A percentile compares a stretch with the other conserved stretches of the same genome.
These are phyloP conservation scores for Lepidotrigona ventralis DNA, from an alignment of 1,140 invertebrate genomes.

Conservation along the genomic window DNA sequence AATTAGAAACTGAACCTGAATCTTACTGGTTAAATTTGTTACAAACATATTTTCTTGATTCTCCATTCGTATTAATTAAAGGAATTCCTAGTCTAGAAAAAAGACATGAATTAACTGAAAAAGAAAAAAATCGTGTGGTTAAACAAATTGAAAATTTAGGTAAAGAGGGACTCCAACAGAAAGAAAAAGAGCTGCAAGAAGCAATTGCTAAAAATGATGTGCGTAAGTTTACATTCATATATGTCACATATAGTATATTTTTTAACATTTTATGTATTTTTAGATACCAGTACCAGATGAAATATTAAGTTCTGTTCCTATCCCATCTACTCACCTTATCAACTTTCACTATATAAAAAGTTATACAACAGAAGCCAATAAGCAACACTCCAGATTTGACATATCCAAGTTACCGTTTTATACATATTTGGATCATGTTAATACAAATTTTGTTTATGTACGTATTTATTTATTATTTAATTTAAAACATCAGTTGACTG, in stretches of 20 bases:
- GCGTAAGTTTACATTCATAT: constrained; percentile 41
- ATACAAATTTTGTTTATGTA: constrained; percentile 93
- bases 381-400: constrained; percentile 83
- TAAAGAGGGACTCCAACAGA: constrained; percentile 84
- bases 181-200: constrained; percentile 82
- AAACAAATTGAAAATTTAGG: constrained; percentile 84
- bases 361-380: constrained; percentile 79
- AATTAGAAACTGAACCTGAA: constrained; percentile 83
- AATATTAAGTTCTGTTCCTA: constrained; percentile 85
- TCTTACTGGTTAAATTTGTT: constrained; percentile 88
- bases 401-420: constrained; percentile 85
- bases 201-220: constrained; percentile 90
- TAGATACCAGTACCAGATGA: constrained; percentile 84
- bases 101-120: constrained; percentile 82
- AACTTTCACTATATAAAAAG: constrained; percentile 85
- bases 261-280: constrained; percentile 56
- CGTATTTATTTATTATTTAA: constrained; percentile 71
- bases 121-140: constrained; percentile 85
- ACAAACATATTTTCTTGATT: constrained; percentile 86
- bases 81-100: constrained; percentile 82
- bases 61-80: constrained; percentile 79
- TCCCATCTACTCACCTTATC: constrained; percentile 86
- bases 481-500: constrained; percentile 22
- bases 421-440: constrained; percentile 89
- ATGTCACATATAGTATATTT: constrained; percentile 23